phyloP scores from a whole-genome alignment of 2,113 vertebrate genomes.

The Syngnathus floridae region DNA sequence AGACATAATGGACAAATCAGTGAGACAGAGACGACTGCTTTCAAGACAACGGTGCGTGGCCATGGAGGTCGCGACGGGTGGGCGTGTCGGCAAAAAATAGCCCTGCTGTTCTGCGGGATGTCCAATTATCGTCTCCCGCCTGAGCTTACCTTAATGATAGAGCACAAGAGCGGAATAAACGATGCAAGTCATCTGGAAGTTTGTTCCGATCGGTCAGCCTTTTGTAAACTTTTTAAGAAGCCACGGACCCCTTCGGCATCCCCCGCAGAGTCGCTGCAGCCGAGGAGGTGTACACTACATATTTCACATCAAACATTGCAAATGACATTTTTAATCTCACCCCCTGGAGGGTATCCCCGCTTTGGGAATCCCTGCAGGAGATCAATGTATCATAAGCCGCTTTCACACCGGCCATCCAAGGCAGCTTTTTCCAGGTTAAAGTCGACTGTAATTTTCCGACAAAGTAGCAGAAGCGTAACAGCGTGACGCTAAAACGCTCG shows the following conservation, averaged over 20 bases:
- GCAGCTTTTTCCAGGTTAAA: not conserved
- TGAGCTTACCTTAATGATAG: constrained; percentile 1
- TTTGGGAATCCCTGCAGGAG: not conserved
- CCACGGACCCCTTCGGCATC: not conserved
- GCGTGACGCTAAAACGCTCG: too few relatives aligned
- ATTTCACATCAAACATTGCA: constrained; percentile 4
- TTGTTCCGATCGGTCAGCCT: not conserved
- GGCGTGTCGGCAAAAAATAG: not conserved
- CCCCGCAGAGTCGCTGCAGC: not conserved
- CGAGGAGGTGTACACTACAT: not conserved
- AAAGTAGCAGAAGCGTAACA: too few relatives aligned
- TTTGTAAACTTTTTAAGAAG: not conserved
- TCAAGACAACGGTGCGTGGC: too few relatives aligned
- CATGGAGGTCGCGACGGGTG: not conserved
- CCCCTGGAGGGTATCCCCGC: not conserved
- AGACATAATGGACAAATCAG: too few relatives aligned
- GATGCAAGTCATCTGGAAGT: constrained; percentile 3
- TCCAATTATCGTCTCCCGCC: constrained; percentile 1
- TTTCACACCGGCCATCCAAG: not conserved
- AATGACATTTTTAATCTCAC: constrained; percentile 2
- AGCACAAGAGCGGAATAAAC: not conserved
- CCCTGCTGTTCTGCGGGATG: not conserved
- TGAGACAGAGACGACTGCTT: too few relatives aligned
- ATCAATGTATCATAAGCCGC: not conserved
- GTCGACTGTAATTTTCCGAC: not conserved